phyloP scores from a whole-genome alignment of 2,797 vertebrate species.

The Chrysocyon brachyurus region DNA sequence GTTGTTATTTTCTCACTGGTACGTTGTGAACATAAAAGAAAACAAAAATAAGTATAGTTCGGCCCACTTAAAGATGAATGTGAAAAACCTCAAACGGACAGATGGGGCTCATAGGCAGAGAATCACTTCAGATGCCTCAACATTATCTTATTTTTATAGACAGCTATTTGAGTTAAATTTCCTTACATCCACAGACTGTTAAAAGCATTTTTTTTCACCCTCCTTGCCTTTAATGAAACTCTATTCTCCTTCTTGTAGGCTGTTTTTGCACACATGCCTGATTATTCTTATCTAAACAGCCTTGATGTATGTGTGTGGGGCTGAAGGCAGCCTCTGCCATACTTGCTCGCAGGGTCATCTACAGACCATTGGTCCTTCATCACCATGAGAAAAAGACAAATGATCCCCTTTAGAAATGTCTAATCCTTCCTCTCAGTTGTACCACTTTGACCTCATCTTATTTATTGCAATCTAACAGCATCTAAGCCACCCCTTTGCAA shows the following conservation, averaged over 20 bases:
- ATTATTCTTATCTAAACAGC: neutral
- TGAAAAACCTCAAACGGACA: neutral
- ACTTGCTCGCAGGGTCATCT: neutral
- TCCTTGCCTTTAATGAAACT: neutral
- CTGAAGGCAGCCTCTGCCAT: neutral
- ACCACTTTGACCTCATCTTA: neutral
- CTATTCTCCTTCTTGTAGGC: neutral
- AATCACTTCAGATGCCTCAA: constrained; percentile 6
- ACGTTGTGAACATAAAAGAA: neutral
- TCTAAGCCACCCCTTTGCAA: neutral
- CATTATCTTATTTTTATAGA: constrained; percentile 2
- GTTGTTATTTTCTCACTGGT: constrained; percentile 25
- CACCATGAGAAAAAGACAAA: neutral
- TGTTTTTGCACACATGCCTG: neutral
- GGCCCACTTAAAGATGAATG: neutral
- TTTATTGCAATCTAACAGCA: neutral
- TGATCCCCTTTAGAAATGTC: neutral
- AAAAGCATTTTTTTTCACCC: neutral
- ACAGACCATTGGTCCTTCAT: neutral
- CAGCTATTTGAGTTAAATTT: constrained; percentile 11
- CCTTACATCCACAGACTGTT: neutral
- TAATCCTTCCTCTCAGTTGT: neutral
- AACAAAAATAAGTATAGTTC: neutral
- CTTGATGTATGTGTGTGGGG: neutral
- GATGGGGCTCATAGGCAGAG: neutral